Percentiles rank a stretch among this genome's conserved stretches.
These are phyloP conservation scores for Cyaniris semiargus DNA, from an alignment of 2,888 invertebrate genomes.

Conservation along the genomic window DNA sequence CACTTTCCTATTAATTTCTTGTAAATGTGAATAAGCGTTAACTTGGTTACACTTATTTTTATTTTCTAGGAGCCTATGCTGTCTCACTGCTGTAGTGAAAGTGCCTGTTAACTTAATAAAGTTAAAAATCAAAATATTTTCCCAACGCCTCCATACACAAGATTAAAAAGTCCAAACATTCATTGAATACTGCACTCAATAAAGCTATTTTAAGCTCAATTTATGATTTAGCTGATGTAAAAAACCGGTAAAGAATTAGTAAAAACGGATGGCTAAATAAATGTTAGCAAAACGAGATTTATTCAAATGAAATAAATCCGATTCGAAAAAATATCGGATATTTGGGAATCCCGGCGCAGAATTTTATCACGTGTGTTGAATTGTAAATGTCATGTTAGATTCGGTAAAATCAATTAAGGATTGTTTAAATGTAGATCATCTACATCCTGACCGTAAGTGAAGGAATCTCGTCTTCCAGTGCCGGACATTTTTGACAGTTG, in stretches of 20 bases:
- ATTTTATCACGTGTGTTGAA: neutral
- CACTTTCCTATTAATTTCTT: too few relatives aligned
- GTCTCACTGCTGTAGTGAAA: too few relatives aligned
- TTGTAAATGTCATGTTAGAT: neutral
- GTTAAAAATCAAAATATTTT: too few relatives aligned
- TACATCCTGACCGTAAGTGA: too few relatives aligned
- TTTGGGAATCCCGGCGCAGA: neutral
- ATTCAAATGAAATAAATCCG: constrained; percentile 1
- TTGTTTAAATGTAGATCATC: neutral
- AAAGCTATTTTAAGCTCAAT: neutral
- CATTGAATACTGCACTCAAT: neutral
- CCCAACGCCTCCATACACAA: neutral
- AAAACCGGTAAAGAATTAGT: neutral
- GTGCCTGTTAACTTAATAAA: too few relatives aligned
- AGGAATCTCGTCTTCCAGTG: too few relatives aligned
- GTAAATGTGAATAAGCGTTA: too few relatives aligned
- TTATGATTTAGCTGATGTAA: constrained; percentile 2
- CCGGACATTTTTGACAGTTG: too few relatives aligned
- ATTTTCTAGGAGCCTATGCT: too few relatives aligned
- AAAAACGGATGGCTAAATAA: neutral
- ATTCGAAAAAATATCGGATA: neutral
- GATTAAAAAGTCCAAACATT: constrained; percentile 4
- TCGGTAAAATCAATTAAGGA: neutral
- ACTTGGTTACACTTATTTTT: too few relatives aligned
- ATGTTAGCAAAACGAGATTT: constrained; percentile 9